Evolutionary conservation across 2,888 invertebrate genomes (phyloP).

Genomic region (Xanthia icteritia): DNA sequence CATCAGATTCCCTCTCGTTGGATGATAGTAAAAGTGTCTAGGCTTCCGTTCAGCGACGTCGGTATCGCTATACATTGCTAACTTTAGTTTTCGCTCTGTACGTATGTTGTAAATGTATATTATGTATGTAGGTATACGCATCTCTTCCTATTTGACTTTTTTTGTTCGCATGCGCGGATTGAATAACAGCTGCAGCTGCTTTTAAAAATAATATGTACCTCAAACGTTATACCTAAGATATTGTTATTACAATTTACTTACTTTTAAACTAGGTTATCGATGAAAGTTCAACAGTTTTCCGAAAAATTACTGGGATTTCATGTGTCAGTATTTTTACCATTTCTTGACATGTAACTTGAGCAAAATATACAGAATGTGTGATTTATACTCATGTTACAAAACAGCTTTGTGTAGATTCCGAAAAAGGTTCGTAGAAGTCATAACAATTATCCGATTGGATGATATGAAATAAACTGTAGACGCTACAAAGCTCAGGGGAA

Average conservation of each 20-base stretch:
- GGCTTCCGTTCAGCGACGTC: conserved; percentile 61
- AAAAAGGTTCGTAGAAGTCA: background rate
- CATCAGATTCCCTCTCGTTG: conserved; percentile 78
- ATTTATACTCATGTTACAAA: background rate
- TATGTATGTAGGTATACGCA: conserved; percentile 29
- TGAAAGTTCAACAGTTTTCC: background rate
- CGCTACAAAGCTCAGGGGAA: background rate
- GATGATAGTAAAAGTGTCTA: conserved; percentile 81
- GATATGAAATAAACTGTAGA: conserved; percentile 5
- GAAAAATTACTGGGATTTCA: too few species aligned
- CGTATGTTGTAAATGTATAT: conserved; percentile 26
- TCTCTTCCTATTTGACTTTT: conserved; percentile 49
- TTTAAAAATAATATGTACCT: background rate
- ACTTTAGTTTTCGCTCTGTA: conserved; percentile 43
- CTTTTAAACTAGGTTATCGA: background rate
- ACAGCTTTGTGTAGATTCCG: background rate
- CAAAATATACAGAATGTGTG: background rate
- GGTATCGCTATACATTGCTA: conserved; percentile 48
- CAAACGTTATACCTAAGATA: background rate
- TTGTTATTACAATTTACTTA: background rate
- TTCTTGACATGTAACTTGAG: background rate
- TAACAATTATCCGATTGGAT: background rate
- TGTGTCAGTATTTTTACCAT: background rate
- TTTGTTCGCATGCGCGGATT: conserved; percentile 25
- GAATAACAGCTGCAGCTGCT: conserved; percentile 27